Percentiles rank a stretch among this genome's conserved stretches.
Evolutionary conservation across 2,113 vertebrate genomes (phyloP).

Genomic region (Stomatorhinus ivindoensis): DNA sequence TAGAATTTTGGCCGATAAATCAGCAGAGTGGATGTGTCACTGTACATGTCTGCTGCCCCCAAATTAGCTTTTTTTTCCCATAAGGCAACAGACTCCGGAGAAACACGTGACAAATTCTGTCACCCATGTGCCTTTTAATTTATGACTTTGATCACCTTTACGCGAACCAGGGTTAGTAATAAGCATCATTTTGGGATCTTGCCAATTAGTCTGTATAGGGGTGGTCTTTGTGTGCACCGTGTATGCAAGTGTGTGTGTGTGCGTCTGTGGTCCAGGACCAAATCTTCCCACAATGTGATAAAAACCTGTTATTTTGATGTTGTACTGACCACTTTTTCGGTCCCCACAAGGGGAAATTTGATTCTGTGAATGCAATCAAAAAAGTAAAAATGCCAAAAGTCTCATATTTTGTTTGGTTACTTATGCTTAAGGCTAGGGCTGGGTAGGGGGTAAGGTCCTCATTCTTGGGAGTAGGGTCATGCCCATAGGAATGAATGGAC

Average conservation of each 20-base stretch:
- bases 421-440: too few species aligned
- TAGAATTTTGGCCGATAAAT: not conserved
- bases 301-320: too few species aligned
- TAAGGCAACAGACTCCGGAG: not conserved
- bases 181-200: not conserved
- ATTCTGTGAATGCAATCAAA: too few species aligned
- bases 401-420: too few species aligned
- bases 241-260: conserved; percentile 4
- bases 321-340: too few species aligned
- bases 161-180: not conserved
- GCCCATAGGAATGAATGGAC: too few species aligned
- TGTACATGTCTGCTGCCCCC: not conserved
- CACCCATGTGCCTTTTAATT: not conserved
- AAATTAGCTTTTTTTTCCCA: not conserved
- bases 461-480: too few species aligned
- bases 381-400: too few species aligned
- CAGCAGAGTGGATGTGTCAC: not conserved
- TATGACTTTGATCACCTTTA: not conserved
- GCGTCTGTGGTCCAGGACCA: not conserved
- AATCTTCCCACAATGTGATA: too few species aligned
- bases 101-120: not conserved
- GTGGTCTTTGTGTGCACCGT: not conserved
- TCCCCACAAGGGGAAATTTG: too few species aligned
- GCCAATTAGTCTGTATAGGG: not conserved
- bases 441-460: too few species aligned